Conservation (phyloP, 1,140 invertebrate species). For the Drosophila ercepeae region DNA sequence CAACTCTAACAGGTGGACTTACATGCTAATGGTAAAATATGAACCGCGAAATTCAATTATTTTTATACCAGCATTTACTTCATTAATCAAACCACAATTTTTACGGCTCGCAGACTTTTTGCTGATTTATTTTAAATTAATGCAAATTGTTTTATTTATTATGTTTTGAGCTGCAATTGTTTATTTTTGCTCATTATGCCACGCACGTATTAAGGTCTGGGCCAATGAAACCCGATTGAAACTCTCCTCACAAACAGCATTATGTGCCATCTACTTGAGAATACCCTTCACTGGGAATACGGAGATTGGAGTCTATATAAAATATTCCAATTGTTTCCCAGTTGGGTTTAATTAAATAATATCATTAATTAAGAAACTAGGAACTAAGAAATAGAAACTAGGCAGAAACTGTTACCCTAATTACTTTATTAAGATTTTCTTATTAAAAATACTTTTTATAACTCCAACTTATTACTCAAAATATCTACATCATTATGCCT, state of each 20-base stretch:
- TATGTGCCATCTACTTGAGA: constrained; percentile 17
- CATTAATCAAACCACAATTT: constrained; percentile 32
- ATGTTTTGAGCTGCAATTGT: constrained; percentile 32
- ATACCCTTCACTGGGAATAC: neutral
- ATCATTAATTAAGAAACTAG: too few species aligned
- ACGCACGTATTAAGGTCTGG: constrained; percentile 78
- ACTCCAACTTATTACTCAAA: too few species aligned
- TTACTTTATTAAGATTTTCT: too few species aligned
- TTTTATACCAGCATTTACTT: constrained; percentile 31
- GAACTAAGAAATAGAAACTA: too few species aligned
- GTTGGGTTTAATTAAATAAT: too few species aligned
- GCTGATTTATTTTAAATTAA: constrained; percentile 45
- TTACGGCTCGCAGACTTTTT: constrained; percentile 8
- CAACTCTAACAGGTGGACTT: neutral
- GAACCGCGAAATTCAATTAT: neutral
- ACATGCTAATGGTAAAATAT: neutral
- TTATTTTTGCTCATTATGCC: constrained; percentile 36
- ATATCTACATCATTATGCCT: neutral
- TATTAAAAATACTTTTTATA: too few species aligned
- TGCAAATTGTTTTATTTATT: constrained; percentile 53
- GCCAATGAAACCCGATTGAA: constrained; percentile 66
- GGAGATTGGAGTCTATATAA: too few species aligned
- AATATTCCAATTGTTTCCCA: too few species aligned
- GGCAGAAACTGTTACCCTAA: too few species aligned
- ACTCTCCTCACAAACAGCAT: constrained; percentile 19